Percentiles rank a stretch among this genome's conserved stretches.
These are phyloP conservation scores for Battus philenor DNA, from an alignment of 1,140 invertebrate species.

Conservation along the genomic window DNA sequence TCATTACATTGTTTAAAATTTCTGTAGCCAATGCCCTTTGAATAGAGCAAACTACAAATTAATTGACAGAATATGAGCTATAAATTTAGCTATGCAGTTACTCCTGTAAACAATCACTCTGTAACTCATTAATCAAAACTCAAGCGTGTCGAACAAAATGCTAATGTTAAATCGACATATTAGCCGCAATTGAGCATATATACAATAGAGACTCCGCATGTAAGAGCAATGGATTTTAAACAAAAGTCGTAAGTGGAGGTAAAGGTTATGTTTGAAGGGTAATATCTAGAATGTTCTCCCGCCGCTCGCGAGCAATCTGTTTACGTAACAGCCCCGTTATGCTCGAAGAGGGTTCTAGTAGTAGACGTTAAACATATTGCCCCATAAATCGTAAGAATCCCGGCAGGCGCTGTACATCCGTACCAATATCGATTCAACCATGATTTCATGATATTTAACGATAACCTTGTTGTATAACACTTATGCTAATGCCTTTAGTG, in stretches of 20 bases:
- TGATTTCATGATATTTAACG: conserved; percentile 60
- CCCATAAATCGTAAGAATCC: conserved; percentile 73
- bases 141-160: no score
- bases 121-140: no score
- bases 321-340: conserved; percentile 73
- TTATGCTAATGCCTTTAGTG: no score
- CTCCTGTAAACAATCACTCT: no score
- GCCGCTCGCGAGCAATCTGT: conserved; percentile 69
- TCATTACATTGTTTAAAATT: no score
- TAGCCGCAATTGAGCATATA: no score
- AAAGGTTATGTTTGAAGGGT: conserved; percentile 31
- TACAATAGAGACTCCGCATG: conserved; percentile 4
- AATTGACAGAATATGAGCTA: no score
- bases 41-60: no score
- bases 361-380: conserved; percentile 75
- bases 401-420: conserved; percentile 55
- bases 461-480: no score
- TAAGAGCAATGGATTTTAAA: conserved; percentile 29
- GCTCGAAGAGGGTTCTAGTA: conserved; percentile 66
- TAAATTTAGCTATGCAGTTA: no score
- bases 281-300: conserved; percentile 48
- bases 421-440: conserved; percentile 67
- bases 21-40: no score
- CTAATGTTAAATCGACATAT: no score
- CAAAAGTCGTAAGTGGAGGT: conserved; percentile 41